Conservation (phyloP, 2,888 invertebrate genomes). For the Amblyteles armatorius region DNA sequence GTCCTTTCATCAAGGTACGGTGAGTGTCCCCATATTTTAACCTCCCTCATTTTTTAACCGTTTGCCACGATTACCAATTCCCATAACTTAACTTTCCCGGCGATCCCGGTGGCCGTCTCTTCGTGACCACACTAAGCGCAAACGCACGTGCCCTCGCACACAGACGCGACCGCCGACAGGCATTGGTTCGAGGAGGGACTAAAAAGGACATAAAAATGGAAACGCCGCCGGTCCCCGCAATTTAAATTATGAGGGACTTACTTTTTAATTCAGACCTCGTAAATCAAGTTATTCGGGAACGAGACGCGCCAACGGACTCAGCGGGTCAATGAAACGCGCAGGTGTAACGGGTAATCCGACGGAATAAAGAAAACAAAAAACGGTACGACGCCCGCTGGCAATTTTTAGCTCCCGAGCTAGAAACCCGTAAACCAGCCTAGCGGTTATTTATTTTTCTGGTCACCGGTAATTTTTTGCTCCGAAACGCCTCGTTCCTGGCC, state of each 20-base stretch:
- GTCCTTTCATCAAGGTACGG: background rate
- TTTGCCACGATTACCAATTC: background rate
- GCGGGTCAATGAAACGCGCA: conserved; percentile 63
- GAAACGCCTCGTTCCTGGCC: conserved; percentile 6
- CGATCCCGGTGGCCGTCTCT: too few relatives aligned
- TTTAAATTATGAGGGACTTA: background rate
- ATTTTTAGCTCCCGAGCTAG: conserved; percentile 40
- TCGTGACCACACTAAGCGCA: background rate
- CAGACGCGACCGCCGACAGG: background rate
- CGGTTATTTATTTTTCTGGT: conserved; percentile 46
- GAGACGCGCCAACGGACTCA: conserved; percentile 14
- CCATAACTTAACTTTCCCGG: background rate
- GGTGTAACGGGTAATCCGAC: conserved; percentile 58
- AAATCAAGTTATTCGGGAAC: conserved; percentile 47
- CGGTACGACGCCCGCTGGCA: conserved; percentile 41
- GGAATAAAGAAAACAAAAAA: conserved; percentile 15
- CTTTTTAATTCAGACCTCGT: background rate
- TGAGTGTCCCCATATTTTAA: background rate
- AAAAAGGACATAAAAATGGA: background rate
- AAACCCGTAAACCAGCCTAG: conserved; percentile 43
- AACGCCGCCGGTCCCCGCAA: background rate
- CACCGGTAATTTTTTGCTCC: conserved; percentile 8
- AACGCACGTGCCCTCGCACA: background rate
- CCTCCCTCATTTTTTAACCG: background rate
- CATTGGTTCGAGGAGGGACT: background rate